phyloP scores from a whole-genome alignment of 2,113 vertebrate species.

The Gallinago jamesoni region DNA sequence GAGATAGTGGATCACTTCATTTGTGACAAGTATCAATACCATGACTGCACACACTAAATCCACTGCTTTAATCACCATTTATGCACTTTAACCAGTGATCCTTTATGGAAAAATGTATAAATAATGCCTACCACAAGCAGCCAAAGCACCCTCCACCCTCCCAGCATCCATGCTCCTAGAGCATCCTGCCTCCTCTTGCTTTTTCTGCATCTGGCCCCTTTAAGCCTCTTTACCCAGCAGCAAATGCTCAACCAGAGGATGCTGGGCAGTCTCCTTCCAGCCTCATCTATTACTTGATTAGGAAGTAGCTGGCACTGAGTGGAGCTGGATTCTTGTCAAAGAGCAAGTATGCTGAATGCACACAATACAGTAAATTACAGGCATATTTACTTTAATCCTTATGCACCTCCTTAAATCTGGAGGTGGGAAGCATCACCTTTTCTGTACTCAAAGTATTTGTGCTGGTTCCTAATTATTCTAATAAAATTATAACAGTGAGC shows the following conservation, averaged over 20 bases:
- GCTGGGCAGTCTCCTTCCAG: conserved; percentile 2
- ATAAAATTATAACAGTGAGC: background rate
- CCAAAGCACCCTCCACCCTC: background rate
- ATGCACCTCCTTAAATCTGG: conserved; percentile 1
- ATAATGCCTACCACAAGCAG: background rate
- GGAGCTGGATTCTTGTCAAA: background rate
- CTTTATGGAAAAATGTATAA: background rate
- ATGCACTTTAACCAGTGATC: background rate
- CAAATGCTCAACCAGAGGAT: background rate
- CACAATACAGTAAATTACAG: background rate
- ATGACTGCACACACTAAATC: background rate
- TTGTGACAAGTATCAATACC: background rate
- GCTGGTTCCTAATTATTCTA: background rate
- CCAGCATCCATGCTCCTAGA: background rate
- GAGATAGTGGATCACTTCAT: background rate
- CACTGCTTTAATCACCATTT: background rate
- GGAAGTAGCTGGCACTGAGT: background rate
- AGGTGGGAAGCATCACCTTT: conserved; percentile 2
- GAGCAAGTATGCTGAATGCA: background rate
- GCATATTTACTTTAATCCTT: conserved; percentile 8
- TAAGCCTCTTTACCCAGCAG: background rate
- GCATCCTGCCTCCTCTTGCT: background rate
- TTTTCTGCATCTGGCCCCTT: background rate
- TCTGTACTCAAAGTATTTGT: background rate
- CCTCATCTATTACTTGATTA: conserved; percentile 11